Evolutionary conservation across 2,113 vertebrate genomes (phyloP), one percentile per base, ranked within the genome.

Genomic region (Nannospalax galili): DNA sequence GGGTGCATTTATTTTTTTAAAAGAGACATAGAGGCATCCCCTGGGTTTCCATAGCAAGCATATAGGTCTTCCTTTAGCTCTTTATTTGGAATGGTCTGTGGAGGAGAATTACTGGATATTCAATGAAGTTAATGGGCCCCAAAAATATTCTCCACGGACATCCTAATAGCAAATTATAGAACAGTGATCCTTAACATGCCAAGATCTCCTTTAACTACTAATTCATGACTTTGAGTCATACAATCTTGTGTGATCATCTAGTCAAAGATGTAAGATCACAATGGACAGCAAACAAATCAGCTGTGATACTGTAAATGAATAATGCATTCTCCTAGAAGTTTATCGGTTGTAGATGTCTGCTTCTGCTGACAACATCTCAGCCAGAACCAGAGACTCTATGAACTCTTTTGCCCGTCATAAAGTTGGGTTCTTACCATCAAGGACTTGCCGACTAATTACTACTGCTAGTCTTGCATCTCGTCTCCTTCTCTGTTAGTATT

Each of bases 1-100:
- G 14, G 94, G 94, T 42, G 58, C 15, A 74, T 96, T 95, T 95
- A 90, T 95, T 81, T 95, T 95, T 81, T 95, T 95, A 97, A 95
- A 93, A 35, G 30, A 67, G 26, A 11, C 10, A 28, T 30, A 52
- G 67, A 9, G 12, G 19, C n/a, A n/a, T 15, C 26, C 17, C 32
- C 12, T 16, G 4, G 32, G 37, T n/a, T 77, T 32, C 8, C 35
- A 60, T 0, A 40, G 52, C 42, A 78, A 73, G 35, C 69, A 42
- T 15, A 1, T 1, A 15, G 7, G 14, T 16, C 52, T 60, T 35
- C 32, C 30, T 73, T 26, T 11, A 65, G 35, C 45, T 60, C 72
- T n/a, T n/a, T 88, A 58, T 37, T 62, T 45, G 24, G 1, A 56
- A 30, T 52, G 72, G 37, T 40, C 52, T 32, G 7, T 16, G 22